Evolutionary conservation across 2,888 invertebrate genomes (phyloP).

Genomic region (Girardia tigrina): DNA sequence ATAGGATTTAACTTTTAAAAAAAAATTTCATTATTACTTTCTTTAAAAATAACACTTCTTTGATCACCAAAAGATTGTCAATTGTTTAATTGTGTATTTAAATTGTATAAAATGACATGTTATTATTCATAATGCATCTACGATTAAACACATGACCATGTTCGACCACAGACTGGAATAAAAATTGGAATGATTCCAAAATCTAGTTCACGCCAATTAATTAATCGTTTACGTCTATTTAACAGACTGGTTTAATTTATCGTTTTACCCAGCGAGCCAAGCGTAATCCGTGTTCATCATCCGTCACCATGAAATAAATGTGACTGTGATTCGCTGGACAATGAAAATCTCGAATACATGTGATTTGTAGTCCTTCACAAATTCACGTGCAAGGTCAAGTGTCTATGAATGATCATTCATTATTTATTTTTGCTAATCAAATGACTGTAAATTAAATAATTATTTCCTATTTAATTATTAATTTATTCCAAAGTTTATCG

Average conservation of each 20-base stretch:
- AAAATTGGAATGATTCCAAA: neutral
- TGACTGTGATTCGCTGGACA: neutral
- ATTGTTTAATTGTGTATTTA: no score
- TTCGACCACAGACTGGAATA: neutral
- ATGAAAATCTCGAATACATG: neutral
- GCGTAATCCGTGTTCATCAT: neutral
- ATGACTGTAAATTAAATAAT: no score
- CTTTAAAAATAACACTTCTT: no score
- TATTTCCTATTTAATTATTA: no score
- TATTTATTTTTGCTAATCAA: no score
- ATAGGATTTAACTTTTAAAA: no score
- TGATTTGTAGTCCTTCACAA: neutral
- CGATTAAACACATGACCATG: neutral
- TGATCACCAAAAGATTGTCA: no score
- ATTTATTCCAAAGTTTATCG: no score
- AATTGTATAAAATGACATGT: no score
- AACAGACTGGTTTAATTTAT: neutral
- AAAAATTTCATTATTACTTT: no score
- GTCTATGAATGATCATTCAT: neutral
- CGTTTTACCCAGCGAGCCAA: neutral
- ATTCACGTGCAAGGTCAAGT: constrained; percentile 18
- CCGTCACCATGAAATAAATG: neutral
- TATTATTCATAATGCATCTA: no score
- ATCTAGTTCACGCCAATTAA: neutral
- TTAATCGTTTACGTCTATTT: neutral